Conservation (phyloP, 2,888 invertebrate species). For the Phengaris arion region DNA sequence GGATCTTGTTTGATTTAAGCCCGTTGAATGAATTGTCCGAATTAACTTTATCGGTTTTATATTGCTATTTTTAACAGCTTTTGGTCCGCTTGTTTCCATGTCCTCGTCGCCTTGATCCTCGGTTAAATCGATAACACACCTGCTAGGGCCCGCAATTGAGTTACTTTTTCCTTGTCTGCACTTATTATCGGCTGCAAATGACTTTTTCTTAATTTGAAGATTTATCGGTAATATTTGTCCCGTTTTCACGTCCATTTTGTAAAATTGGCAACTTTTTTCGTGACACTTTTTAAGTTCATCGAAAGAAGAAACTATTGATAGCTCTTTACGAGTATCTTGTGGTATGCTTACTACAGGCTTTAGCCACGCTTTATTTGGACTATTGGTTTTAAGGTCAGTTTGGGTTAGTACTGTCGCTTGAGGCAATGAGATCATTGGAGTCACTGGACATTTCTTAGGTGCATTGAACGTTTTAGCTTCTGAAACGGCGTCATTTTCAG, state of each 20-base stretch:
- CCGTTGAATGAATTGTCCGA: slow-evolving; percentile 14
- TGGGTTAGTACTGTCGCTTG: neutral
- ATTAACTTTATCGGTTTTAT: slow-evolving; percentile 18
- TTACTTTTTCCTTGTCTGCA: neutral
- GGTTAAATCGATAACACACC: slow-evolving; percentile 58
- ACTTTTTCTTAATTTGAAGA: slow-evolving; percentile 56
- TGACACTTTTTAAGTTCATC: slow-evolving; percentile 58
- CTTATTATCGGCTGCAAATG: slow-evolving; percentile 6
- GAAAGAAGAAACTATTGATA: slow-evolving; percentile 52
- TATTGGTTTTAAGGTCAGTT: neutral
- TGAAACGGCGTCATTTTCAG: slow-evolving; percentile 52
- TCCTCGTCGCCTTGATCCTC: slow-evolving; percentile 46
- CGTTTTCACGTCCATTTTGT: slow-evolving; percentile 56
- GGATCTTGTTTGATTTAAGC: neutral
- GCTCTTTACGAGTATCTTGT: slow-evolving; percentile 34
- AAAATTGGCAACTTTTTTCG: slow-evolving; percentile 54
- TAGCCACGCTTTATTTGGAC: slow-evolving; percentile 2
- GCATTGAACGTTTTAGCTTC: slow-evolving; percentile 14
- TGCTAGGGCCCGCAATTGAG: neutral
- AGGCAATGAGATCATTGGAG: neutral
- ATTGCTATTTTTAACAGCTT: neutral
- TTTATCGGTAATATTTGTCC: slow-evolving; percentile 57
- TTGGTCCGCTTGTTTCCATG: slow-evolving; percentile 13
- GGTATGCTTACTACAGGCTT: slow-evolving; percentile 31
- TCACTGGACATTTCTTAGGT: neutral